Evolutionary conservation across 2,888 invertebrate species (phyloP), one percentile per base, ranked within the genome.

Genomic region (Silvanus unidentatus): DNA sequence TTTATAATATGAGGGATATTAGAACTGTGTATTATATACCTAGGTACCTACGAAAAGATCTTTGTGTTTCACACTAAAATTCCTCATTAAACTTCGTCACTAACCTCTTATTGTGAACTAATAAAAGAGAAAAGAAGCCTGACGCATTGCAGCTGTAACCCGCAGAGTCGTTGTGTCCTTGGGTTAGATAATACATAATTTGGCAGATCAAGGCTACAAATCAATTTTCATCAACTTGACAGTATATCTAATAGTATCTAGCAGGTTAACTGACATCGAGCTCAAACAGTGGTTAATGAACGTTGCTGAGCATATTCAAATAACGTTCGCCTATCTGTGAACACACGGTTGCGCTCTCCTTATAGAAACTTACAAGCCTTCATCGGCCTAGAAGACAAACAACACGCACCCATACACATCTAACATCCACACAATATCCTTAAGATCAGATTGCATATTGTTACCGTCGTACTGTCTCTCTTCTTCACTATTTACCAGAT

Each of bases 141-240:
- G 60, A 58, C 61, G 62, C 61, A 62, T 58, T 60, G 61, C 61
- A 62, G 60, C 54, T 57, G 56, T 57, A 57, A 58, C 45, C 4
- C 32, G n/a, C 4, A 32, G 47, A 49, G 50, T 53, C 52, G 56
- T 52, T 55, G 54, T 57, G 52, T 51, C 50, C 47, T 51, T 47
- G 50, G 44, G 54, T 49, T 47, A 57, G 56, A 59, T 57, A 60
- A 58, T n/a, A n/a, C n/a, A n/a, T 54, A 52, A 58, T 60, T 58
- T 56, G 53, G 54, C 51, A 54, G 52, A 59, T 57, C 58, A 52
- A 50, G 50, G 49, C 54, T 52, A 49, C 52, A 52, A 59, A 62
- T 61, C 61, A 61, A 62, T 62, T 62, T 60, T 57, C 59, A 59
- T 61, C 60, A 61, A 46, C 54, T 43, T 55, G 59, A 58, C 57